Evolutionary conservation across 2,113 vertebrate genomes (phyloP).

Genomic region (Romanogobio albipinnatus): DNA sequence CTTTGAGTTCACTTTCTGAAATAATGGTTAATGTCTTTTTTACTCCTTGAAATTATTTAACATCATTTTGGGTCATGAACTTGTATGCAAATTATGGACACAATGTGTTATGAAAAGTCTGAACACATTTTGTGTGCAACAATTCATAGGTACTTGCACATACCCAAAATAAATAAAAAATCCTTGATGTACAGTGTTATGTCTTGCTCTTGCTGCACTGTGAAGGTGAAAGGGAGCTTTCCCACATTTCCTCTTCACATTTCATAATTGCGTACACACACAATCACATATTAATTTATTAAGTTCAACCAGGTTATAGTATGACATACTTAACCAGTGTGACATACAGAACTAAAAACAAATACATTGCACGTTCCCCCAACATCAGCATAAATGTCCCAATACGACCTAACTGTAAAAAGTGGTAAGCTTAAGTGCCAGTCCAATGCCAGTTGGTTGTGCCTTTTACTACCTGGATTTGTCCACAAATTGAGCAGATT

Average conservation of each 20-base stretch:
- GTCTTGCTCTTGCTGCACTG: too few relatives aligned
- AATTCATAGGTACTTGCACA: neutral
- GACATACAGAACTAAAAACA: too few relatives aligned
- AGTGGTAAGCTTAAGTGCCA: neutral
- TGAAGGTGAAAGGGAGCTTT: too few relatives aligned
- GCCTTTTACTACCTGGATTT: neutral
- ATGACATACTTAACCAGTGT: too few relatives aligned
- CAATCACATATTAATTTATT: neutral
- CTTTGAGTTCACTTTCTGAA: neutral
- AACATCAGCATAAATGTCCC: neutral
- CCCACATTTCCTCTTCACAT: too few relatives aligned
- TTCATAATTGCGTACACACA: neutral
- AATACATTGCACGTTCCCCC: too few relatives aligned
- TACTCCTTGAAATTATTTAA: neutral
- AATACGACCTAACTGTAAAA: neutral
- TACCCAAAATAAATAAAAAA: neutral
- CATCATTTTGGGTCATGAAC: neutral
- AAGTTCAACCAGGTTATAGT: neutral
- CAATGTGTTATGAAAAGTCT: neutral
- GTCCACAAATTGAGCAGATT: neutral
- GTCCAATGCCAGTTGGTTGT: neutral
- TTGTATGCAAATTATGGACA: neutral
- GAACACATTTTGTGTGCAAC: neutral
- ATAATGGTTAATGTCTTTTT: neutral
- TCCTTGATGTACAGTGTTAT: too few relatives aligned